phyloP scores from a whole-genome alignment of 2,797 vertebrate species.

The Crypturellus tataupa region DNA sequence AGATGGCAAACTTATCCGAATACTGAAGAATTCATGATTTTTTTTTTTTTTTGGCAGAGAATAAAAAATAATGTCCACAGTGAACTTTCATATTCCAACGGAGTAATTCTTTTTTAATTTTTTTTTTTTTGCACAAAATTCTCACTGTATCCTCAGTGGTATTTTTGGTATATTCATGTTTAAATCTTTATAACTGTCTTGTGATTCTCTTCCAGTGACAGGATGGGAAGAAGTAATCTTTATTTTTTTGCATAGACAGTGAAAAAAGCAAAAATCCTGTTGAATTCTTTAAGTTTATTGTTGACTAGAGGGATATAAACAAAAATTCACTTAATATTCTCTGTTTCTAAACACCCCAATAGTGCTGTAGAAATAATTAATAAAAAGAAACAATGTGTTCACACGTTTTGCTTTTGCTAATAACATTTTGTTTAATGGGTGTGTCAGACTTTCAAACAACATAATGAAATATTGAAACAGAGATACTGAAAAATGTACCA shows the following conservation, averaged over 20 bases:
- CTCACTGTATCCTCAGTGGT: neutral
- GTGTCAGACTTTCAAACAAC: slow-evolving; percentile 1
- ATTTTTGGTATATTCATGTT: neutral
- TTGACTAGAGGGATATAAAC: rapidly evolving
- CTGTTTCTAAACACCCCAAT: slow-evolving; percentile 5
- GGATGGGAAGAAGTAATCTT: neutral
- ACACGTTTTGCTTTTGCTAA: slow-evolving; percentile 45
- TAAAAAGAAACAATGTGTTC: neutral
- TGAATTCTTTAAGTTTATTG: neutral
- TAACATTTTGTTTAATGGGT: slow-evolving; percentile 54
- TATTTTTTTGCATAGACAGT: neutral
- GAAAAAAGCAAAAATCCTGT: neutral
- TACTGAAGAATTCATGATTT: neutral
- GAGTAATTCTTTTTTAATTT: neutral
- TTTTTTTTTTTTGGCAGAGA: neutral
- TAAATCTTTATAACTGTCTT: neutral
- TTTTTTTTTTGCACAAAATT: neutral
- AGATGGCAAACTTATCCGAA: neutral
- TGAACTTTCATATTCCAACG: neutral
- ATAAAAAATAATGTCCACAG: neutral
- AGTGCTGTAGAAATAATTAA: slow-evolving; percentile 47
- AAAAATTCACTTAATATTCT: neutral
- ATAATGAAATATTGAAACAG: slow-evolving; percentile 54
- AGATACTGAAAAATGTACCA: slow-evolving; percentile 52
- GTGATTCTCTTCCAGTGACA: neutral